These are phyloP conservation scores for Hyposoter didymator DNA, from an alignment of 2,888 invertebrate species.

Conservation along the genomic window DNA sequence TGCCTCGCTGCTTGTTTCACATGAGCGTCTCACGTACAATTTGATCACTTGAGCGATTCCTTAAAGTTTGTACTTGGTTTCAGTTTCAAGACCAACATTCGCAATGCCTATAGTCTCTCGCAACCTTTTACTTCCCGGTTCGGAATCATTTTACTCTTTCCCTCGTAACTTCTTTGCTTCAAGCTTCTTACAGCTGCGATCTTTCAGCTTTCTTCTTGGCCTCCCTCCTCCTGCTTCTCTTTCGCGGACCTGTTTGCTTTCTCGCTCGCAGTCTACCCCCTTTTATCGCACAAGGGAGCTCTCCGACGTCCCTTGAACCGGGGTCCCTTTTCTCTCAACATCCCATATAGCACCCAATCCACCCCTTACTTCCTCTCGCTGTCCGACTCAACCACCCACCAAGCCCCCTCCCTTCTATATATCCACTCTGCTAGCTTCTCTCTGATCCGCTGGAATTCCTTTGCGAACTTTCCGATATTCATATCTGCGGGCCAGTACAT, in stretches of 20 bases:
- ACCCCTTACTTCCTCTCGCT: conserved; percentile 4
- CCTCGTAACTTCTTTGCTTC: conserved; percentile 24
- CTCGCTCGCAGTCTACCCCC: conserved; percentile 2
- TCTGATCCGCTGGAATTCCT: conserved; percentile 81
- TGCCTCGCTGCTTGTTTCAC: conserved; percentile 30
- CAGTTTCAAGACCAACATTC: conserved; percentile 15
- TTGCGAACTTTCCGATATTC: conserved; percentile 83
- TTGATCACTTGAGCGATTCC: conserved; percentile 60
- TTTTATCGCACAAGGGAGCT: conserved; percentile 3
- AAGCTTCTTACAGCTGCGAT: conserved; percentile 35
- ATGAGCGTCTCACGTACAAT: conserved; percentile 38
- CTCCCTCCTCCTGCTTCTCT: background rate
- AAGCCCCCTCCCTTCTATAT: conserved; percentile 24
- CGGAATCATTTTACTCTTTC: conserved; percentile 15
- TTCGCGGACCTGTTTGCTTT: conserved; percentile 3
- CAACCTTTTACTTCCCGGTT: conserved; percentile 43
- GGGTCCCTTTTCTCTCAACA: conserved; percentile 1
- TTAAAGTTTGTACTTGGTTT: conserved; percentile 53
- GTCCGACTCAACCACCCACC: conserved; percentile 53
- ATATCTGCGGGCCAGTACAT: conserved; percentile 82
- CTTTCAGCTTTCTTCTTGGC: conserved; percentile 8
- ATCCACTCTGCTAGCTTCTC: conserved; percentile 62
- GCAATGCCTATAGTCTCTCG: conserved; percentile 26
- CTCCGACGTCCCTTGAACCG: conserved; percentile 36
- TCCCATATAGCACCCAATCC: conserved; percentile 16